Evolutionary conservation across 2,888 invertebrate species (phyloP).

Genomic region (Epistrophella euchroma): DNA sequence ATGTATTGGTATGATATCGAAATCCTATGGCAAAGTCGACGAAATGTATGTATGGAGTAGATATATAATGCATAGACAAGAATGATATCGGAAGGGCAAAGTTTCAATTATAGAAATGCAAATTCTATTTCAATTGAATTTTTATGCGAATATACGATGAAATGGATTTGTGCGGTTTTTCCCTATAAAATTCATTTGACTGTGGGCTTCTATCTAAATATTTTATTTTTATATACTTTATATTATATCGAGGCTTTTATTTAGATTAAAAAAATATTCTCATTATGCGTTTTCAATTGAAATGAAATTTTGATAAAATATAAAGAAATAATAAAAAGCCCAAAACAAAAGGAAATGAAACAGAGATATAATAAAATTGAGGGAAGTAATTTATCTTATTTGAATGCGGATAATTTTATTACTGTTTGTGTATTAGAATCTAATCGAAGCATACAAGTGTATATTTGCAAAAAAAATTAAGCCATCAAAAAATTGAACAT

Average conservation of each 20-base stretch:
- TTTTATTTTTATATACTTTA: conserved; percentile 10
- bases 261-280: conserved; percentile 59
- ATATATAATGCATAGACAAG: not conserved
- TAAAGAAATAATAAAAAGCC: not conserved
- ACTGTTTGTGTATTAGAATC: too few relatives aligned
- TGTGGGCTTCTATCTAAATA: not conserved
- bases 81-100: conserved; percentile 26
- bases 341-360: not conserved
- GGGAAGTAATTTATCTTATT: too few relatives aligned
- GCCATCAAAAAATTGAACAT: too few relatives aligned
- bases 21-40: not conserved
- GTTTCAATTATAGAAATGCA: conserved; percentile 74
- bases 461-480: too few relatives aligned
- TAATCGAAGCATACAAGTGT: too few relatives aligned
- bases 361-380: not conserved
- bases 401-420: too few relatives aligned
- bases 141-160: conserved; percentile 56
- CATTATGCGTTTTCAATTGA: conserved; percentile 39
- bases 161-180: conserved; percentile 45
- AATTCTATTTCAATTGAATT: conserved; percentile 67
- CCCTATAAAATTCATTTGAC: conserved; percentile 17
- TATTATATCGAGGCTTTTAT: conserved; percentile 26
- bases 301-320: not conserved
- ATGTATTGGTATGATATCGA: conserved; percentile 50
- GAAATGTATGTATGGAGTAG: not conserved